A percentile compares a stretch with the other conserved stretches of the same genome.
Evolutionary conservation across 23 tunicate species (phyloP).

Genomic region (Halocynthia aurantium): DNA sequence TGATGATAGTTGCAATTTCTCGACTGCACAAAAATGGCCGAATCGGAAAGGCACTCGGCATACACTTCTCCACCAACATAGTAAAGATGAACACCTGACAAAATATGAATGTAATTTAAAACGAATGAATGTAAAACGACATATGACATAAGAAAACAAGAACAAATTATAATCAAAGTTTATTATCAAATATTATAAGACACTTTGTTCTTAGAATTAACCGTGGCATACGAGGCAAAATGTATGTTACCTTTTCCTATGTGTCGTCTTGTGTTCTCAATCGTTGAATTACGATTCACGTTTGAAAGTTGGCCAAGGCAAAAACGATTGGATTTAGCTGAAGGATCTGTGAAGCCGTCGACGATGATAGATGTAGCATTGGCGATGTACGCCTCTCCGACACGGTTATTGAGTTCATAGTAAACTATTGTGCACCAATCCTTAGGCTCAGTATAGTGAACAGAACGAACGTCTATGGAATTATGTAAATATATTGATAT

Average conservation of each 20-base stretch:
- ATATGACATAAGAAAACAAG: too few species aligned
- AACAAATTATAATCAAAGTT: too few species aligned
- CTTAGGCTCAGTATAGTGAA: constrained; percentile 92
- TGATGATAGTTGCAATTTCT: constrained; percentile 96
- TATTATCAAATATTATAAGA: too few species aligned
- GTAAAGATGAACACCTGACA: constrained; percentile 85
- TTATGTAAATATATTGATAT: neutral
- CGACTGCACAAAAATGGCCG: constrained; percentile 96
- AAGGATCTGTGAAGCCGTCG: constrained; percentile 99
- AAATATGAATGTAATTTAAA: too few species aligned
- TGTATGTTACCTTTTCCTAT: constrained; percentile 61
- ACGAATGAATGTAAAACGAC: too few species aligned
- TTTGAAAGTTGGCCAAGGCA: constrained; percentile 93
- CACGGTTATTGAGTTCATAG: constrained; percentile 97
- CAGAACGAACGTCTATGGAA: constrained; percentile 55
- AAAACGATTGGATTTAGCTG: constrained; percentile 77
- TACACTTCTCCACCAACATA: constrained; percentile 98
- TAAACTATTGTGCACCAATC: constrained; percentile 96
- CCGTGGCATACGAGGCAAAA: too few species aligned
- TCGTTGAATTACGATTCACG: constrained; percentile 96
- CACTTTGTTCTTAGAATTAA: too few species aligned
- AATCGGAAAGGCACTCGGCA: constrained; percentile 98
- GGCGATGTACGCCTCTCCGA: constrained; percentile 89
- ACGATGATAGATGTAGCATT: constrained; percentile 69
- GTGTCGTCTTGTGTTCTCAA: constrained; percentile 93